Evolutionary conservation across 1,140 invertebrate genomes (phyloP), one percentile per base, ranked within the genome.

Genomic region (Kradibia gibbosae): DNA sequence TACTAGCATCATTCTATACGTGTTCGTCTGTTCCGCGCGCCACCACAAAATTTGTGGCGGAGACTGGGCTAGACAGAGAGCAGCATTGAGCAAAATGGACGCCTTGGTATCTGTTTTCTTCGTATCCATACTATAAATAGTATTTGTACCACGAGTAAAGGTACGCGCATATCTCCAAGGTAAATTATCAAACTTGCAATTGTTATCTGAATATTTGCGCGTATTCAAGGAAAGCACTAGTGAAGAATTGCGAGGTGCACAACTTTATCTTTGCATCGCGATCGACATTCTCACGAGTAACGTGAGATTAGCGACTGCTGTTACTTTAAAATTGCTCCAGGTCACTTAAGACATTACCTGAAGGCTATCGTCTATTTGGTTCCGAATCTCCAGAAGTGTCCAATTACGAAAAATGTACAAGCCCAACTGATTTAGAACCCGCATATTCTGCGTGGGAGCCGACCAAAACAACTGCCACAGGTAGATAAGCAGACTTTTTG

Each of bases 41-140:
- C 70, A n/a, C 70, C 53, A 80, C 22, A 53, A 25, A 80, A 42
- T n/a, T 70, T 39, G 70, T 42, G 71, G 53, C 78, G n/a, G 50
- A 57, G 62, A 48, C 36, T 60, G 65, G 28, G 39, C 62, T 25
- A 42, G 53, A 80, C 53, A 62, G 73, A 70, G 57, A 74, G 55
- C 45, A 83, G 83, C 83, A 84, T 57, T 36, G 83, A 91, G 87
- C 89, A 91, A 91, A 91, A 91, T 91, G 90, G 90, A 91, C 90
- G 90, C 90, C 89, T 91, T 91, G 91, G 90, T 91, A 88, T 91
- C 90, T 91, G 90, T 91, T 91, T 91, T 82, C 76, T 79, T 78
- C 70, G 55, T 70, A 62, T 34, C 55, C 11, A 57, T 70, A 65
- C 75, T 73, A 82, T 82, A 82, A 78, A 82, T 82, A 82, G 74